Percentiles rank a stretch among this genome's conserved stretches.
phyloP scores from a whole-genome alignment of 2,113 vertebrate species.

The Clupea harengus region DNA sequence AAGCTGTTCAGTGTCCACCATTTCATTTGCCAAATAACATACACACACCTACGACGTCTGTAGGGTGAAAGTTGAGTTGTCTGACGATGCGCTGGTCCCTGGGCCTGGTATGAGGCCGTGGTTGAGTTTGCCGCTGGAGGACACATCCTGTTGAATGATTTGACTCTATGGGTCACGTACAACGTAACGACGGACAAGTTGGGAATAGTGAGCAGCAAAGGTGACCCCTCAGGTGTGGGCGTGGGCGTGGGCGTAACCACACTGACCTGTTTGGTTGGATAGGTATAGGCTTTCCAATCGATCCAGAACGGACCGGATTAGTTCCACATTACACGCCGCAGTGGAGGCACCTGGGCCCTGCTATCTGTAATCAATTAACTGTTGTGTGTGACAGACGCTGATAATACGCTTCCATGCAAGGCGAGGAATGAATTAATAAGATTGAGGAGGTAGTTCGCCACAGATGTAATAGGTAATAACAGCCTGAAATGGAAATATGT shows the following conservation, averaged over 20 bases:
- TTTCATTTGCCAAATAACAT: not conserved
- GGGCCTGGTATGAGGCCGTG: not conserved
- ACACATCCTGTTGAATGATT: not conserved
- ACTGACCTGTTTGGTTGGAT: not conserved
- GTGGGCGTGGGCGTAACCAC: not conserved
- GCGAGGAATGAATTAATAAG: constrained; percentile 34
- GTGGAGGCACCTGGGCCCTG: constrained; percentile 51
- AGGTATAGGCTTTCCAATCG: constrained; percentile 37
- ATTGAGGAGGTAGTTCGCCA: constrained; percentile 28
- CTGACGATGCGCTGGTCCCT: not conserved
- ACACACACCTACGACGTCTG: not conserved
- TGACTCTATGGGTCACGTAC: not conserved
- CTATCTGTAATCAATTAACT: constrained; percentile 54
- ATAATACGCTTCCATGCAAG: constrained; percentile 27
- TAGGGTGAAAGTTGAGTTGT: not conserved
- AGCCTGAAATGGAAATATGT: not conserved
- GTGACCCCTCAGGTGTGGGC: constrained; percentile 14
- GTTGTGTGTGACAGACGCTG: constrained; percentile 40
- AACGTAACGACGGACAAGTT: not conserved
- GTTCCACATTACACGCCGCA: constrained; percentile 41
- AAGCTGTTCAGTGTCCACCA: not conserved
- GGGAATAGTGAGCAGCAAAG: not conserved
- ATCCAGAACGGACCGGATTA: constrained; percentile 45
- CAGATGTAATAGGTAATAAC: constrained; percentile 10
- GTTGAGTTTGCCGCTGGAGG: not conserved